Percentiles rank a stretch among this genome's conserved stretches.
Evolutionary conservation across 92 coral and sea anemone species (phyloP).

Genomic region (Scolanthus callimorphus): DNA sequence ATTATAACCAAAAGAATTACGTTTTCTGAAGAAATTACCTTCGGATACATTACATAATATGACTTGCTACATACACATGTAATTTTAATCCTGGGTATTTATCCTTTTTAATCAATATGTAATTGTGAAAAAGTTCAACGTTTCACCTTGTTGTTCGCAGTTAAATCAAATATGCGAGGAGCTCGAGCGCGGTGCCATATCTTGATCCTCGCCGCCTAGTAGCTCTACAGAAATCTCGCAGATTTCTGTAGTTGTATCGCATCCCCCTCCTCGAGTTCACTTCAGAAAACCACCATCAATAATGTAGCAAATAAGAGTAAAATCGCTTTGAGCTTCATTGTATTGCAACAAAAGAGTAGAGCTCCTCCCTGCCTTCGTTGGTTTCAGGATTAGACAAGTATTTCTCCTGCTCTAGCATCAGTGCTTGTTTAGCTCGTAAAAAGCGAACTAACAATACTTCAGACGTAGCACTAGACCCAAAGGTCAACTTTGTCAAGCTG

Average conservation of each 20-base stretch:
- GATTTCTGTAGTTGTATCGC: neutral
- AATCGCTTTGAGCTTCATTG: neutral
- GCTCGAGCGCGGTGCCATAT: neutral
- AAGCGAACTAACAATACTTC: neutral
- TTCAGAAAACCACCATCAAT: too few species aligned
- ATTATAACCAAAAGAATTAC: too few species aligned
- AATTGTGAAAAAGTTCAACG: too few species aligned
- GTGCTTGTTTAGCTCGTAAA: neutral
- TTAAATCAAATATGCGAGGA: constrained; percentile 1
- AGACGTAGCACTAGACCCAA: neutral
- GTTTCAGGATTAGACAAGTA: too few species aligned
- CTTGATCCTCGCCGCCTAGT: neutral
- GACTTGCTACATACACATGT: too few species aligned
- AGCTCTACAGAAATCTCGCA: neutral
- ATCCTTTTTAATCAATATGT: too few species aligned
- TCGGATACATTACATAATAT: too few species aligned
- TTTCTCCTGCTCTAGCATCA: too few species aligned
- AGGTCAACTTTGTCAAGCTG: constrained; percentile 4
- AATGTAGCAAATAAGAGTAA: neutral
- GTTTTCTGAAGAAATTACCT: too few species aligned
- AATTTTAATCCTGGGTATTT: too few species aligned
- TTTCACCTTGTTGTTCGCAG: neutral
- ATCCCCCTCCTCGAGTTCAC: neutral
- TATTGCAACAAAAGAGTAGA: neutral
- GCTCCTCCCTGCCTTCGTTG: neutral